Evolutionary conservation across 1,140 invertebrate species (phyloP).

Genomic region (Aleiodes sp.): DNA sequence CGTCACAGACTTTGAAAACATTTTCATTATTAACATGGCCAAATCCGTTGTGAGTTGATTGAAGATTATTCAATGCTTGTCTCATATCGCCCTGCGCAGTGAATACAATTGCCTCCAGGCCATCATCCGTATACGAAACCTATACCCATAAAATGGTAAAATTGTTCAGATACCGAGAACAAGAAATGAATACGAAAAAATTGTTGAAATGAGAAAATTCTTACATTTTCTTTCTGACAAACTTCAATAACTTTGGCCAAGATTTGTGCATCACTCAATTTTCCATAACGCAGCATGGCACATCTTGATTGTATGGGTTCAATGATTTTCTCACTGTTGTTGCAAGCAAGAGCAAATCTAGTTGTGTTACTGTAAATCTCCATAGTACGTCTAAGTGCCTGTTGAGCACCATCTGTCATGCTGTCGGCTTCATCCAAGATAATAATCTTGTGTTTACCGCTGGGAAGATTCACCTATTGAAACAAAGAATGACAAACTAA

Average conservation of each 20-base stretch:
- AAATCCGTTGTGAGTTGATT: slow-evolving; percentile 97
- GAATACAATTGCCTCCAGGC: slow-evolving; percentile 95
- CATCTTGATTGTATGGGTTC: slow-evolving; percentile 99
- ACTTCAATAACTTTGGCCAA: slow-evolving; percentile 82
- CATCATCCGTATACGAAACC: slow-evolving; percentile 87
- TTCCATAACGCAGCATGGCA: slow-evolving; percentile 95
- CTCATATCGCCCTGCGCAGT: slow-evolving; percentile 99
- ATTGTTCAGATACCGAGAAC: not conserved
- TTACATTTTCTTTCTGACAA: slow-evolving; percentile 78
- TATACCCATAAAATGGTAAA: slow-evolving; percentile 1
- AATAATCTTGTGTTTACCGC: slow-evolving; percentile 95
- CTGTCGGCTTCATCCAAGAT: slow-evolving; percentile 99
- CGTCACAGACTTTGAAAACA: slow-evolving; percentile 99
- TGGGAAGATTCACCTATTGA: slow-evolving; percentile 83
- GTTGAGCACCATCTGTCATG: slow-evolving; percentile 98
- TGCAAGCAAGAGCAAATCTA: slow-evolving; percentile 97
- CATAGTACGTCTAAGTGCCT: slow-evolving; percentile 97
- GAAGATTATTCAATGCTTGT: slow-evolving; percentile 96
- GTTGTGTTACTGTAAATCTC: slow-evolving; percentile 98
- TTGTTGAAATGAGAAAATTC: slow-evolving; percentile 35
- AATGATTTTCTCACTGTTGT: slow-evolving; percentile 99
- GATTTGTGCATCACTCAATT: slow-evolving; percentile 89
- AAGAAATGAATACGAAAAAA: not conserved
- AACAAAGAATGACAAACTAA: slow-evolving; percentile 6
- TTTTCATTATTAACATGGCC: slow-evolving; percentile 90